Base-by-base conservation (phyloP, 1,140 invertebrate genomes). In the Phenacoccus solenopsis region DNA sequence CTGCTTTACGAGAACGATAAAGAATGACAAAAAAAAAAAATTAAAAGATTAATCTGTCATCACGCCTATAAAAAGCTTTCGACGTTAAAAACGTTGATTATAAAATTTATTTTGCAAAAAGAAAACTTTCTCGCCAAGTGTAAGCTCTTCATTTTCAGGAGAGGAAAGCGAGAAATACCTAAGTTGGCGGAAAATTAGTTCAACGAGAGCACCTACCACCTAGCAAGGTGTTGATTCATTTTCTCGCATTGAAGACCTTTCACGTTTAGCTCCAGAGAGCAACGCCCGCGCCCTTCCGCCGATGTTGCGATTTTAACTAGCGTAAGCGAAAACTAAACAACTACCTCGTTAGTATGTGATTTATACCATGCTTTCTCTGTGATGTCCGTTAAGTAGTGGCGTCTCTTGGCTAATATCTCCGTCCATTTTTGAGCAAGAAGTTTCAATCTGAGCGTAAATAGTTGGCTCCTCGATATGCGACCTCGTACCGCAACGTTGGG, bases 351-450 rank as follows among this genome's bases (percentile, higher is more conserved):
- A 32, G 20, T 49, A 16, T n/a, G 38, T 16, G 38, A 10, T 16
- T 64, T 64, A 64, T 64, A 64, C 59, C 59, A 64, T 64, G 59
- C 59, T 64, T 27, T 64, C 59, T 24, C 59, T 2, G 16, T 64
- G 59, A 16, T 64, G 59, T 64, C 59, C 59, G 20, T 64, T 64
- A 10, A 64, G 59, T 22, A 64, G 59, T 10, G 59, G 59, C 3
- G 59, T 64, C 59, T 64, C 59, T 64, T 64, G 59, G 10, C 20
- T 64, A 9, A 64, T 64, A 27, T 64, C 59, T 10, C 10, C 59
- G 22, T 64, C 59, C 10, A 64, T 64, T 64, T 64, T 64, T 27
- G 59, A 24, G 21, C 59, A 64, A 38, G 9, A 10, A 3, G 38
- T 49, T 27, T 64, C 59, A 16, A 64, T 64, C 20, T 64, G 59